Percentiles rank a stretch among this genome's conserved stretches.
Conservation (phyloP, 1,140 invertebrate species). For the Sycophila sp. region DNA sequence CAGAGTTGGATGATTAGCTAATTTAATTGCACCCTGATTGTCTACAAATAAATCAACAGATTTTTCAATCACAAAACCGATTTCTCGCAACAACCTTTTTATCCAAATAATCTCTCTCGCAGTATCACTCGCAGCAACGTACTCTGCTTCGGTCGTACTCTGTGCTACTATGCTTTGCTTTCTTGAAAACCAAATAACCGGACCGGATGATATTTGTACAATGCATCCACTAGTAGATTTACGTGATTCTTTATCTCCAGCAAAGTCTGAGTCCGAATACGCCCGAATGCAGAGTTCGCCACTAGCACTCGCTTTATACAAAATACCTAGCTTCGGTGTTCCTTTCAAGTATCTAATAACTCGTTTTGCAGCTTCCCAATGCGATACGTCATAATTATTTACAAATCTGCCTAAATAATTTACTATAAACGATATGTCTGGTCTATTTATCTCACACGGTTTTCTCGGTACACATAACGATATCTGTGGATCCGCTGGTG, state of each 20-base stretch:
- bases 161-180: neutral
- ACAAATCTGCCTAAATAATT: slow-evolving; percentile 47
- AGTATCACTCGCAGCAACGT: slow-evolving; percentile 58
- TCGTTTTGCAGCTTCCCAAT: slow-evolving; percentile 55
- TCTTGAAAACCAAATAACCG: neutral
- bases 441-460: slow-evolving; percentile 37
- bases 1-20: neutral
- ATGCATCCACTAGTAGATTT: neutral
- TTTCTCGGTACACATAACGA: neutral
- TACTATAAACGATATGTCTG: slow-evolving; percentile 59
- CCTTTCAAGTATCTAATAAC: slow-evolving; percentile 58
- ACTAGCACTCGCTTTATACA: neutral
- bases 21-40: neutral
- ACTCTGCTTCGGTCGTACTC: slow-evolving; percentile 47
- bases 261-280: neutral
- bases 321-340: slow-evolving; percentile 37
- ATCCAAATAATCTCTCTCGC: slow-evolving; percentile 58
- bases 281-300: neutral
- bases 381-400: slow-evolving; percentile 36
- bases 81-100: neutral
- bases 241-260: neutral
- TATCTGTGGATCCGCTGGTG: slow-evolving; percentile 30
- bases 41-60: neutral
- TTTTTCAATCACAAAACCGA: neutral
- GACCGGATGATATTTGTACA: neutral